Percentiles rank a stretch among this genome's conserved stretches.
These are phyloP conservation scores for Chironex yamaguchii DNA, from an alignment of 30 jellyfish, hydroid and myxozoan genomes.

Conservation along the genomic window DNA sequence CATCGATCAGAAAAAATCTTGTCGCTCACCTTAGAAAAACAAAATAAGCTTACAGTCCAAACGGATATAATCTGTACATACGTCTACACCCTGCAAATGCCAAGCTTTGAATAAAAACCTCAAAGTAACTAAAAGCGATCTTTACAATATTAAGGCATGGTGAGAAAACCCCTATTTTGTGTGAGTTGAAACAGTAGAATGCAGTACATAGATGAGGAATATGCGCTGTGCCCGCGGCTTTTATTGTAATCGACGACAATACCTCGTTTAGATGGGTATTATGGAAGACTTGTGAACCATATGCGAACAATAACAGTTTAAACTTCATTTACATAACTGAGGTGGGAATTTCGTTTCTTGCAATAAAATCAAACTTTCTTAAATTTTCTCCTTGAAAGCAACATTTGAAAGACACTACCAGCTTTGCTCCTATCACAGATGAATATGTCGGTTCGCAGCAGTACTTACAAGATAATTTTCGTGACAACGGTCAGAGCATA, in stretches of 20 bases:
- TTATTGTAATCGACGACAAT: conserved; percentile 57
- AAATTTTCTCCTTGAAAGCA: background rate
- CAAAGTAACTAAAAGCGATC: background rate
- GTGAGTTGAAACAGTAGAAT: conserved; percentile 83
- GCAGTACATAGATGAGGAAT: conserved; percentile 91
- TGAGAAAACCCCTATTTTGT: background rate
- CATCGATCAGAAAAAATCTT: background rate
- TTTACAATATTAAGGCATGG: background rate
- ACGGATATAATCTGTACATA: background rate
- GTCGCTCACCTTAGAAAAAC: background rate
- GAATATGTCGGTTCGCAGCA: background rate
- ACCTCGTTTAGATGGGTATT: background rate
- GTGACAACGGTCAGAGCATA: background rate
- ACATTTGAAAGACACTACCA: background rate
- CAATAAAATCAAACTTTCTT: too few relatives aligned
- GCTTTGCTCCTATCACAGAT: background rate
- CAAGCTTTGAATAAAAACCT: background rate
- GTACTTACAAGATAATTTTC: background rate
- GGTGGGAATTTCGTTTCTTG: background rate
- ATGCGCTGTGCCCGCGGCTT: conserved; percentile 93
- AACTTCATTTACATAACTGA: background rate
- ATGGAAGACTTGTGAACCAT: background rate
- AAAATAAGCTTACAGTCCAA: background rate
- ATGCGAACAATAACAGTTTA: background rate
- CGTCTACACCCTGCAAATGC: conserved; percentile 4